Evolutionary conservation across 2,888 invertebrate species (phyloP), one percentile per base, ranked within the genome.

Genomic region (Stenotaenia linearis): DNA sequence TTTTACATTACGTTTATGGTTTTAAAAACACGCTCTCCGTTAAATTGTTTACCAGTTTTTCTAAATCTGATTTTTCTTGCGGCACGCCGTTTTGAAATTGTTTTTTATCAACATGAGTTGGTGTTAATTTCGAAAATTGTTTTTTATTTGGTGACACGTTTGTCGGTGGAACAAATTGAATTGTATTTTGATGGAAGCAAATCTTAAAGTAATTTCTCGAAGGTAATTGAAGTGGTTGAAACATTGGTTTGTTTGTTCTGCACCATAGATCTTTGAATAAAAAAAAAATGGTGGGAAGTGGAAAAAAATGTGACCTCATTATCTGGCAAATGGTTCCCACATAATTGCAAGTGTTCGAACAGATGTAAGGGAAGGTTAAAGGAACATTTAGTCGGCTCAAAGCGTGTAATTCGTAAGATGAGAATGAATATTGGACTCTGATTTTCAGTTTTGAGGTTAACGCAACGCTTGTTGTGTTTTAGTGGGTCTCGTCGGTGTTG

Each of bases 181-280:
- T 56, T 23, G 15, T 5, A 21, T 21, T 56, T 56, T 21, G 23
- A n/a, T 56, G 56, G 23, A 21, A 56, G 18, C 56, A n/a, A 56
- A 56, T 56, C 56, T n/a, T 23, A 56, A 56, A 56, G 56, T 56
- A 56, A 56, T 56, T 56, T 23, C 21, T 56, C 56, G 1, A 9
- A 18, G 18, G 56, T 56, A 56, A 56, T 56, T 56, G 56, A 56
- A 56, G 56, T 56, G 56, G 23, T 18, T 56, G 56, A 56, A 56
- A 56, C 56, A 56, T 56, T 56, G 56, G 56, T 56, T 56, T 56
- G 56, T 56, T 56, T 56, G 56, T 56, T 56, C 56, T 56, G 56
- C 56, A 23, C 56, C 56, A 56, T 56, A 56, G 56, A 56, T 56
- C 56, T 56, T 56, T 56, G 18, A 56, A 21, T 56, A 18, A 56